These are phyloP conservation scores for Brachirus orientalis DNA, from an alignment of 2,113 vertebrate genomes.

Conservation along the genomic window DNA sequence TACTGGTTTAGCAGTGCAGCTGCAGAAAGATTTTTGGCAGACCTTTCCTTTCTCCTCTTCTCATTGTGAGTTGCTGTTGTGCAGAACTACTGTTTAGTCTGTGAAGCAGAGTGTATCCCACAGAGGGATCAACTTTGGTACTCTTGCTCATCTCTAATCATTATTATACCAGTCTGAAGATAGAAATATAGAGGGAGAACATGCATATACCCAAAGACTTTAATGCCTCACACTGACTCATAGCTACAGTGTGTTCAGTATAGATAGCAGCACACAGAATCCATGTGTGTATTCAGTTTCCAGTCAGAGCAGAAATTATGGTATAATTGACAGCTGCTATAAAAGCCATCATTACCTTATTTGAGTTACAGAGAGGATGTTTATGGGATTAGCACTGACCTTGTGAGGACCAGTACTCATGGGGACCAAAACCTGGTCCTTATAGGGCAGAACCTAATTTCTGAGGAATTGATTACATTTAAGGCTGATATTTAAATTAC, in stretches of 20 bases:
- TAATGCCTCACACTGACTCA: constrained; percentile 19
- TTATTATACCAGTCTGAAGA: constrained; percentile 35
- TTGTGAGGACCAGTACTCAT: too few species aligned
- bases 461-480: too few species aligned
- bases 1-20: constrained; percentile 50
- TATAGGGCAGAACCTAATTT: too few species aligned
- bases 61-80: constrained; percentile 42
- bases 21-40: constrained; percentile 48
- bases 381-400: too few species aligned
- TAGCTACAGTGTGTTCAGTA: constrained; percentile 1
- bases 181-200: constrained; percentile 5
- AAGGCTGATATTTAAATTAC: too few species aligned
- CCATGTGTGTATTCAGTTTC: constrained; percentile 11
- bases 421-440: too few species aligned
- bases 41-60: constrained; percentile 11
- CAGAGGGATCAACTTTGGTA: constrained; percentile 24
- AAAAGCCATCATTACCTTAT: constrained; percentile 18
- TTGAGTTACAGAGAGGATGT: background rate
- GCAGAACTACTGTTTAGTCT: constrained; percentile 11
- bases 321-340: constrained; percentile 13
- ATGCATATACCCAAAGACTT: constrained; percentile 12
- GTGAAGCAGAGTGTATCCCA: constrained; percentile 29
- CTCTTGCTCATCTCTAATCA: constrained; percentile 42
- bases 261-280: background rate
- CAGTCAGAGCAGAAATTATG: constrained; percentile 8